A percentile compares a stretch with the other conserved stretches of the same genome.
phyloP scores from a whole-genome alignment of 2,113 vertebrate genomes.

The Epinephelus fuscoguttatus region DNA sequence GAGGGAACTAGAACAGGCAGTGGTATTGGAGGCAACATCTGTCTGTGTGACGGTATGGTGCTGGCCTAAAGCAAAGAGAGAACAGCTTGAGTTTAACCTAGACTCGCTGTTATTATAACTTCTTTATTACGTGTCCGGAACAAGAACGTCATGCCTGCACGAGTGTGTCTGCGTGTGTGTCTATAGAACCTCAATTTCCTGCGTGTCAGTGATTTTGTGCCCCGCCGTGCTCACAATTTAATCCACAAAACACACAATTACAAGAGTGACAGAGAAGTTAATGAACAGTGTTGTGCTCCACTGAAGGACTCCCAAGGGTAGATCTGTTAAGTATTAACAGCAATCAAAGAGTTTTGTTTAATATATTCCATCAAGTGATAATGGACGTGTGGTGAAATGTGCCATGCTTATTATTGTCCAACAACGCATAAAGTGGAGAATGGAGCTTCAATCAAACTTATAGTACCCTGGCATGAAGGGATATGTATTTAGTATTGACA shows the following conservation, averaged over 20 bases:
- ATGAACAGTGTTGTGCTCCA: conserved; percentile 51
- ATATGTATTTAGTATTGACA: not conserved
- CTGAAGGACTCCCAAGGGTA: conserved; percentile 55
- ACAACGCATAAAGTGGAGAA: conserved; percentile 7
- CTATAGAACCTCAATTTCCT: conserved; percentile 21
- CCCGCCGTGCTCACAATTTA: conserved; percentile 35
- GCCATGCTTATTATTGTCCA: conserved; percentile 23
- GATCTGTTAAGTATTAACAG: conserved; percentile 43
- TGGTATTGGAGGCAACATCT: not conserved
- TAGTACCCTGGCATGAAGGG: not conserved
- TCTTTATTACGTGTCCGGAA: not conserved
- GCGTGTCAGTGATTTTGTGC: conserved; percentile 37
- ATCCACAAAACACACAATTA: conserved; percentile 55
- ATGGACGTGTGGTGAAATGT: conserved; percentile 41
- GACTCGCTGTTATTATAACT: not conserved
- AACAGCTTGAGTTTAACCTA: not conserved
- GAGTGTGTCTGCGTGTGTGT: conserved; percentile 18
- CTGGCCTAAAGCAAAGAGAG: not conserved
- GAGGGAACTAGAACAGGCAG: not conserved
- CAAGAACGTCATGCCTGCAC: not conserved
- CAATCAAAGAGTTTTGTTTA: conserved; percentile 35
- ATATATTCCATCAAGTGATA: conserved; percentile 30
- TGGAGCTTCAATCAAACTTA: not conserved
- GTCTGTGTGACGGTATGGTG: not conserved
- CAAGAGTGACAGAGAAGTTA: conserved; percentile 48